phyloP scores from a whole-genome alignment of 2,113 vertebrate species.

The Tapirus terrestris region DNA sequence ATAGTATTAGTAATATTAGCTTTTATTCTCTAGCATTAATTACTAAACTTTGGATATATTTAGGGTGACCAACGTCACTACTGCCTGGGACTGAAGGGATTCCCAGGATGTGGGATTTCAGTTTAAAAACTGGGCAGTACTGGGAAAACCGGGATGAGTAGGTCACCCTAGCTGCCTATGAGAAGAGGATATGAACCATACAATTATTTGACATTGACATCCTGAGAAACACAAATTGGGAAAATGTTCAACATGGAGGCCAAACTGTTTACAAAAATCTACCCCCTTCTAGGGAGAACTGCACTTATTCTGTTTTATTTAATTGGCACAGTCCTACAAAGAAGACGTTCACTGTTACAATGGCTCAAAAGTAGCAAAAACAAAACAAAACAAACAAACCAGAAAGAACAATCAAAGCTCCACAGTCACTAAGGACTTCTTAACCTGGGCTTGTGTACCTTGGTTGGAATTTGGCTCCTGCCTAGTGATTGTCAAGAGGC shows the following conservation, averaged over 20 bases:
- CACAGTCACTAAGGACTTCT: conserved; percentile 4
- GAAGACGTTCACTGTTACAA: not conserved
- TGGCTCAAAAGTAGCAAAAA: not conserved
- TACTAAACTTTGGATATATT: not conserved
- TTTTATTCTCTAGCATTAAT: not conserved
- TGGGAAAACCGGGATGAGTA: not conserved
- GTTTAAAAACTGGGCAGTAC: not conserved
- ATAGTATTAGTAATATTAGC: not conserved
- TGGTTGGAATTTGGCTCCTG: not conserved
- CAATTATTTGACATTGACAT: not conserved
- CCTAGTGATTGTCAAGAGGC: not conserved
- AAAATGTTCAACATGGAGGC: not conserved
- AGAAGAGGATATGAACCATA: not conserved
- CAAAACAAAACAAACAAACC: not conserved
- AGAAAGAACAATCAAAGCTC: not conserved
- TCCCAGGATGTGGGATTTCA: not conserved
- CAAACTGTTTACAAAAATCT: not conserved
- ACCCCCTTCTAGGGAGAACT: not conserved
- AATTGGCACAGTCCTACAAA: not conserved
- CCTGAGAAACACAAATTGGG: not conserved
- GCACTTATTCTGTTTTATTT: not conserved
- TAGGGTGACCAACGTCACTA: not conserved
- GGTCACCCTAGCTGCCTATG: not conserved
- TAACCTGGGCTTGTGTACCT: not conserved
- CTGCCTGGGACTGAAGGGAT: not conserved